Evolutionary conservation across 2,113 vertebrate genomes (phyloP).

Genomic region (Syngnathus floridae): DNA sequence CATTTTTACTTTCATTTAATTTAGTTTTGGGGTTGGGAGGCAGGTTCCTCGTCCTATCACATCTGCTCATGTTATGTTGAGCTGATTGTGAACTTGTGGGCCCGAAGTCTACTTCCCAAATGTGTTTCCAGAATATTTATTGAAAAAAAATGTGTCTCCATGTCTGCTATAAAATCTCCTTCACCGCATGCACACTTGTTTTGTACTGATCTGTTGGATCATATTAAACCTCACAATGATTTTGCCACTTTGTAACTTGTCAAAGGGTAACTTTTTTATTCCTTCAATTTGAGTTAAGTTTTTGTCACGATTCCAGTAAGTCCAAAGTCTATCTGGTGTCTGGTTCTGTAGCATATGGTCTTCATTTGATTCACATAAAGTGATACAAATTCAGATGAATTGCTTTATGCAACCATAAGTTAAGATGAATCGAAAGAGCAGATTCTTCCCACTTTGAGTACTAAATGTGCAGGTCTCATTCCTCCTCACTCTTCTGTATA

Average conservation of each 20-base stretch:
- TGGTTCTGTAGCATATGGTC: constrained; percentile 28
- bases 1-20: neutral
- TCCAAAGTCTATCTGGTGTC: constrained; percentile 17
- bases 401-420: constrained; percentile 34
- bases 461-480: constrained; percentile 19
- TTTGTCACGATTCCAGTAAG: constrained; percentile 14
- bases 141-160: constrained; percentile 15
- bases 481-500: constrained; percentile 13
- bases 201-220: neutral
- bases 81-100: neutral
- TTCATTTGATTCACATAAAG: constrained; percentile 45
- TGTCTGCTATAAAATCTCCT: constrained; percentile 11
- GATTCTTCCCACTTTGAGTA: constrained; percentile 10
- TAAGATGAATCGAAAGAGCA: constrained; percentile 24
- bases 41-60: constrained; percentile 14
- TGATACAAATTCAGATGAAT: constrained; percentile 41
- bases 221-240: constrained; percentile 4
- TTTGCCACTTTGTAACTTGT: constrained; percentile 21
- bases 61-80: constrained; percentile 14
- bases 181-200: neutral
- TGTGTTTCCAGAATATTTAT: constrained; percentile 18
- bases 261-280: neutral
- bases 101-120: constrained; percentile 9
- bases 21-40: constrained; percentile 3
- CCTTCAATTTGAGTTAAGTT: constrained; percentile 11